Conservation (phyloP, 2,888 invertebrate genomes). For the Copidosoma aretas region DNA sequence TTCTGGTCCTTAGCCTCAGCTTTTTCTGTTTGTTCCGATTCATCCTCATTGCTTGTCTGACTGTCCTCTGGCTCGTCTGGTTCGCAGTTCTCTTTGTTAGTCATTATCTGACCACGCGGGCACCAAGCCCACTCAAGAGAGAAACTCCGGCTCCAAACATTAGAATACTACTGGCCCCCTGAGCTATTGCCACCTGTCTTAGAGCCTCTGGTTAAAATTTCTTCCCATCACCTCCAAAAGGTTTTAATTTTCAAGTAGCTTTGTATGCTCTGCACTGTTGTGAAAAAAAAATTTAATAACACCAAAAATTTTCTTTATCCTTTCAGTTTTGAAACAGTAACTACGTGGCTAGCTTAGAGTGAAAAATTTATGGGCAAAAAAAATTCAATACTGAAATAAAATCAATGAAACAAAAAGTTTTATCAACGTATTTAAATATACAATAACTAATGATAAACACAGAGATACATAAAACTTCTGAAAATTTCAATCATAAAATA, state of each 20-base stretch:
- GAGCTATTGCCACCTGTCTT: background rate
- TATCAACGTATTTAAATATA: too few relatives aligned
- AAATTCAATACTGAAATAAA: too few relatives aligned
- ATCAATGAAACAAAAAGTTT: too few relatives aligned
- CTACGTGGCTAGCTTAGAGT: too few relatives aligned
- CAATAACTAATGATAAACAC: too few relatives aligned
- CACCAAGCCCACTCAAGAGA: constrained; percentile 23
- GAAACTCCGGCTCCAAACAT: constrained; percentile 21
- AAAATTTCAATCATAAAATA: too few relatives aligned
- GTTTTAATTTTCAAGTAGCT: background rate
- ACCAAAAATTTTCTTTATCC: too few relatives aligned
- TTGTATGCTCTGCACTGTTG: background rate
- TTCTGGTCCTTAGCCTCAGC: constrained; percentile 12
- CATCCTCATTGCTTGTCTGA: constrained; percentile 56
- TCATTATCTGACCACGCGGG: constrained; percentile 53
- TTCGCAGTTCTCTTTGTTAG: constrained; percentile 51
- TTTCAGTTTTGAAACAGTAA: too few relatives aligned
- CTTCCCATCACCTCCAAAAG: background rate
- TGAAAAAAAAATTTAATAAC: background rate
- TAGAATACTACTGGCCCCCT: constrained; percentile 13
- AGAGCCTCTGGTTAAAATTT: background rate
- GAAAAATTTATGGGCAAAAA: too few relatives aligned
- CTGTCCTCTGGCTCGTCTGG: constrained; percentile 45
- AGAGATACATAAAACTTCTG: too few relatives aligned
- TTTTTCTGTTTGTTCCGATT: constrained; percentile 43